These are phyloP conservation scores for Oryzias melastigma DNA, from an alignment of 2,113 vertebrate species.

Conservation along the genomic window DNA sequence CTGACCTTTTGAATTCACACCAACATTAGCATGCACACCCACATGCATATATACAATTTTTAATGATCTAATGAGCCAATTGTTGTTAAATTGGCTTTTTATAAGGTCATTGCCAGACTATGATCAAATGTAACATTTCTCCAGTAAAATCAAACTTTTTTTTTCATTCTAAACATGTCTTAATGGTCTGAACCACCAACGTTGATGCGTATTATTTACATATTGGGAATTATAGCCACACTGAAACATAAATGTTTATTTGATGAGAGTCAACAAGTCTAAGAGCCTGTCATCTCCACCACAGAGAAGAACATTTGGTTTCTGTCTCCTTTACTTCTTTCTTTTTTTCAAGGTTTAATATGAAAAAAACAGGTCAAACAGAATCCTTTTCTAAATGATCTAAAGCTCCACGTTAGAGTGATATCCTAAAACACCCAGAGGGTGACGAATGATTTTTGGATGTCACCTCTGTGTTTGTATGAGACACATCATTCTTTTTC, in stretches of 20 bases:
- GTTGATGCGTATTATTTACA: constrained; percentile 42
- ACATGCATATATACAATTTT: constrained; percentile 11
- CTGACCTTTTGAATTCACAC: constrained; percentile 37
- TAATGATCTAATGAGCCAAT: constrained; percentile 16
- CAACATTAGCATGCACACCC: constrained; percentile 34
- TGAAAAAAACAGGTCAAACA: constrained; percentile 58
- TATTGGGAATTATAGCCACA: constrained; percentile 51
- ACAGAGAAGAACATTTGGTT: constrained; percentile 18
- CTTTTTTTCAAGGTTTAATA: constrained; percentile 30
- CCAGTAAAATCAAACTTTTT: constrained; percentile 26
- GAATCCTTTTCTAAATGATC: constrained; percentile 43
- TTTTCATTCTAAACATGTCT: constrained; percentile 52
- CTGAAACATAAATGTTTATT: constrained; percentile 63
- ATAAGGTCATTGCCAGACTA: constrained; percentile 2
- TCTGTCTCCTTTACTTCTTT: constrained; percentile 36
- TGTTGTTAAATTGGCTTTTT: constrained; percentile 16
- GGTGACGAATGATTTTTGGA: constrained; percentile 51
- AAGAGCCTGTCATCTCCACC: constrained; percentile 13
- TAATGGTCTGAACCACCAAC: constrained; percentile 58
- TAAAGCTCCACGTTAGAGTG: constrained; percentile 8
- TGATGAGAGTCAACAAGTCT: constrained; percentile 31
- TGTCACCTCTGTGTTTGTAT: constrained; percentile 36
- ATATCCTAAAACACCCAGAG: constrained; percentile 29
- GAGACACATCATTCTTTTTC: constrained; percentile 36
- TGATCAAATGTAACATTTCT: constrained; percentile 31